A percentile compares a stretch with the other conserved stretches of the same genome.
phyloP scores from a whole-genome alignment of 2,113 vertebrate species.

The Sebastes fasciatus region DNA sequence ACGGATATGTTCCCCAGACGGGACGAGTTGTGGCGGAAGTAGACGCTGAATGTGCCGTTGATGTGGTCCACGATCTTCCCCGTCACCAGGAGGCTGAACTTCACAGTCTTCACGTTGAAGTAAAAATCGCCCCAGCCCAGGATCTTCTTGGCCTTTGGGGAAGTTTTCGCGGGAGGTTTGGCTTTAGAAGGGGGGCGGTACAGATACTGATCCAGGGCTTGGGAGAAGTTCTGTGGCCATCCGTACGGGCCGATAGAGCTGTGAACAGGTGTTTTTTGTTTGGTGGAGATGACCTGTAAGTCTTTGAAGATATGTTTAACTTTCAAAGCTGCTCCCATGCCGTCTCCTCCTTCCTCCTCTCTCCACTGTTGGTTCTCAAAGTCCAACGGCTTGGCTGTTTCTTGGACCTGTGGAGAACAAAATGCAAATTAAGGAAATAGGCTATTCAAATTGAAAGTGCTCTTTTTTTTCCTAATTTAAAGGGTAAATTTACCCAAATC shows the following conservation, averaged over 20 bases:
- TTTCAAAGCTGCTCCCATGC: constrained; percentile 60
- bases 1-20: constrained; percentile 84
- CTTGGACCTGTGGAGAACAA: constrained; percentile 65
- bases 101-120: constrained; percentile 84
- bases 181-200: constrained; percentile 69
- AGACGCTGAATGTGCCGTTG: constrained; percentile 86
- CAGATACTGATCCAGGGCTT: constrained; percentile 71
- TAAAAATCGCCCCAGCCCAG: constrained; percentile 87
- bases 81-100: constrained; percentile 85
- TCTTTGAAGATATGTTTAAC: constrained; percentile 76
- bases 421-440: neutral
- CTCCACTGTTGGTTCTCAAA: constrained; percentile 49
- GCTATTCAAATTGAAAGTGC: neutral
- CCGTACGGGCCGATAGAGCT: constrained; percentile 67
- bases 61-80: constrained; percentile 87
- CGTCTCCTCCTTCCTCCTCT: constrained; percentile 20
- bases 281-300: constrained; percentile 77
- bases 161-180: constrained; percentile 70
- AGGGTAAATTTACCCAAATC: neutral
- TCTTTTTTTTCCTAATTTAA: neutral
- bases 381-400: constrained; percentile 48
- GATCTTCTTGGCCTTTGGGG: constrained; percentile 84
- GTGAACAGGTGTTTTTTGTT: constrained; percentile 71
- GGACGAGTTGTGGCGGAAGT: constrained; percentile 87
- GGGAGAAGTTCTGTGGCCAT: constrained; percentile 78